phyloP scores from a whole-genome alignment of 2,888 invertebrate genomes.

The Eilema depressum region DNA sequence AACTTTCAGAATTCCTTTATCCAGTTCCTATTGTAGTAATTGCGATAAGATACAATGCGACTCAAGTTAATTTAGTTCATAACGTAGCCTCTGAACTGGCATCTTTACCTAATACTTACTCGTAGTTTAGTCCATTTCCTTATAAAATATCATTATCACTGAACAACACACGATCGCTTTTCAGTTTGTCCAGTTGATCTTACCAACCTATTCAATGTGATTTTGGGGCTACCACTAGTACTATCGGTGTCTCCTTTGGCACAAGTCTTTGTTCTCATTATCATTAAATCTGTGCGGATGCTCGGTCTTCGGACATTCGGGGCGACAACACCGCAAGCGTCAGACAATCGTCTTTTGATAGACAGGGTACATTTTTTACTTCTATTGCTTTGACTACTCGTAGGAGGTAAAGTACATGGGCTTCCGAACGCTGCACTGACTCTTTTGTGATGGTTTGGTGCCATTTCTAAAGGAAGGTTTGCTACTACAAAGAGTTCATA shows the following conservation, averaged over 20 bases:
- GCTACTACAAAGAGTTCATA: conserved; percentile 94
- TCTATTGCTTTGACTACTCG: conserved; percentile 88
- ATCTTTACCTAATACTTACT: neutral
- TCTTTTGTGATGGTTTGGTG: conserved; percentile 94
- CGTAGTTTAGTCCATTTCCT: conserved; percentile 15
- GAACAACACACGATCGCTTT: conserved; percentile 80
- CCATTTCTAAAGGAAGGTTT: conserved; percentile 95
- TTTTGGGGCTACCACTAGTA: conserved; percentile 84
- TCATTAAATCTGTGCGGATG: conserved; percentile 95
- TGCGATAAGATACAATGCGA: neutral
- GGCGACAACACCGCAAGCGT: conserved; percentile 96
- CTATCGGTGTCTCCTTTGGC: conserved; percentile 90
- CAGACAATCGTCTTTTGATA: conserved; percentile 93
- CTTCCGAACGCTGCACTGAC: conserved; percentile 92
- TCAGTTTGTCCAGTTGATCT: conserved; percentile 79
- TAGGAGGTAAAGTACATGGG: conserved; percentile 91
- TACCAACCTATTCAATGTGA: conserved; percentile 82
- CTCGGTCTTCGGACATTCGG: conserved; percentile 95
- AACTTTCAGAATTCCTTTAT: neutral
- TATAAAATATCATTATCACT: conserved; percentile 72
- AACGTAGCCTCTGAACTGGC: neutral
- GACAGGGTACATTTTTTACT: conserved; percentile 92
- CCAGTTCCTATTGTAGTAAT: neutral
- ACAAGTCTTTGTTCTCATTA: conserved; percentile 94
- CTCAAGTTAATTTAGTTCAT: neutral